phyloP scores from a whole-genome alignment of 2,888 invertebrate genomes.

The Sarcophaga carnaria region DNA sequence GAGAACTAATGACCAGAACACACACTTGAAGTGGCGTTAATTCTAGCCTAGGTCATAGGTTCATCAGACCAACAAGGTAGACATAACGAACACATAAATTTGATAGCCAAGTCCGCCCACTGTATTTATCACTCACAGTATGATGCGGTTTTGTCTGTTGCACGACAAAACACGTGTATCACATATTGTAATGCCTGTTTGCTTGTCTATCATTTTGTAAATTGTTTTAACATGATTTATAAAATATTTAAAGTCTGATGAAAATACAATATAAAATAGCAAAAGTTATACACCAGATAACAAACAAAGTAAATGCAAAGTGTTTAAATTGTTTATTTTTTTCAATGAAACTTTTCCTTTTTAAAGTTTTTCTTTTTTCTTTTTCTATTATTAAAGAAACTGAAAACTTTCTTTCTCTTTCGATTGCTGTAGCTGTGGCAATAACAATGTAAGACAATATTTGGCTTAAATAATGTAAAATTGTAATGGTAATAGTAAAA shows the following conservation, averaged over 20 bases:
- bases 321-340: constrained; percentile 10
- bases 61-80: no score
- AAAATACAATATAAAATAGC: constrained; percentile 15
- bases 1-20: no score
- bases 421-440: background rate
- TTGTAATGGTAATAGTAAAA: background rate
- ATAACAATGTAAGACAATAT: constrained; percentile 10
- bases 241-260: constrained; percentile 22
- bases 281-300: constrained; percentile 9
- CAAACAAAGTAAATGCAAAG: constrained; percentile 10
- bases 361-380: constrained; percentile 4
- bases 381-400: background rate
- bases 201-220: constrained; percentile 11
- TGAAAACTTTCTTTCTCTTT: constrained; percentile 6
- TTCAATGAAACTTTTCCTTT: constrained; percentile 20
- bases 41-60: no score
- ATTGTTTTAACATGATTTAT: constrained; percentile 32
- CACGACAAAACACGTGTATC: constrained; percentile 14
- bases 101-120: background rate
- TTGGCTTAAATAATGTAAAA: constrained; percentile 3
- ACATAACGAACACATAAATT: no score
- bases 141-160: background rate
- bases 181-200: constrained; percentile 16
- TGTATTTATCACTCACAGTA: background rate
- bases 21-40: no score